phyloP scores from a whole-genome alignment of 1,140 invertebrate species.

The Tetraneura akinire region DNA sequence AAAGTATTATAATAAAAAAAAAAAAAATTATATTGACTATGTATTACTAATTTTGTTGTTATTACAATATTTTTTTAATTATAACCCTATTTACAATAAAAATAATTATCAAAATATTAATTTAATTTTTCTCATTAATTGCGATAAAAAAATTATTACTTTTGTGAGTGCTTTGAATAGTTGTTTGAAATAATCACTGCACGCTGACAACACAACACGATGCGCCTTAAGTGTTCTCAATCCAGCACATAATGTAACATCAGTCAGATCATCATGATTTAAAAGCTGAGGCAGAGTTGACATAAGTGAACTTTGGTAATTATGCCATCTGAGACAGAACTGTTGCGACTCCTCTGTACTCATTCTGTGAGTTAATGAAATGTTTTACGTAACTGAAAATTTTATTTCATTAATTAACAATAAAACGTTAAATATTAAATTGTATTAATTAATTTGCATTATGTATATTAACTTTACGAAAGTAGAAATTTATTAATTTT shows the following conservation, averaged over 20 bases:
- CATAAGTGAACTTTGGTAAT: constrained; percentile 77
- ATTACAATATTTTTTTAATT: too few species aligned
- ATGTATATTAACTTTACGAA: too few species aligned
- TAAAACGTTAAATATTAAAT: too few species aligned
- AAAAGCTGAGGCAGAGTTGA: constrained; percentile 80
- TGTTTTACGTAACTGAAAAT: constrained; percentile 23
- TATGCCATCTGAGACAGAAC: constrained; percentile 77
- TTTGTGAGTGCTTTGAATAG: constrained; percentile 72
- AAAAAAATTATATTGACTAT: too few species aligned
- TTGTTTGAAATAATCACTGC: constrained; percentile 89
- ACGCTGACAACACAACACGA: constrained; percentile 83
- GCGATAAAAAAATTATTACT: constrained; percentile 26
- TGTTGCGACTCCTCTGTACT: constrained; percentile 68
- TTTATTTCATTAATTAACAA: not conserved
- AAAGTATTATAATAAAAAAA: too few species aligned
- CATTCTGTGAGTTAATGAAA: constrained; percentile 54
- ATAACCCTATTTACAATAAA: constrained; percentile 40
- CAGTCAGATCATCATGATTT: constrained; percentile 81
- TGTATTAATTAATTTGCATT: too few species aligned
- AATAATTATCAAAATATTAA: not conserved
- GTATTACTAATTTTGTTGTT: too few species aligned
- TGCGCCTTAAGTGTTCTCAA: constrained; percentile 80
- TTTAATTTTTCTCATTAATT: too few species aligned
- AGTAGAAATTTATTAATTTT: too few species aligned
- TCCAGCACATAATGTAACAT: constrained; percentile 85